These are phyloP conservation scores for Xiphorhynchus erythropygius DNA, from an alignment of 2,797 vertebrate genomes.

Conservation along the genomic window DNA sequence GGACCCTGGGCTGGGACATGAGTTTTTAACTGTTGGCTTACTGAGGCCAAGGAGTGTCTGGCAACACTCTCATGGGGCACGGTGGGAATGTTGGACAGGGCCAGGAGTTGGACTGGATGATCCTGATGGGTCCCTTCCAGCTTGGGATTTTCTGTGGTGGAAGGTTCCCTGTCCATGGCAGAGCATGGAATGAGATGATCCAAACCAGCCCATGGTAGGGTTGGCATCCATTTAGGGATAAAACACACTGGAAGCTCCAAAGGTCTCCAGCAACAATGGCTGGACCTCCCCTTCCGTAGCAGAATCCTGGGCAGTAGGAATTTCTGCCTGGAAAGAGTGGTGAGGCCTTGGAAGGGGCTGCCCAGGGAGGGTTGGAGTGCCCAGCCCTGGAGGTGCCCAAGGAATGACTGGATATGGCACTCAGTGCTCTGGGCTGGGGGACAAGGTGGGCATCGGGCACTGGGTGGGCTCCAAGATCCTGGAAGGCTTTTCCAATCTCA, in stretches of 20 bases:
- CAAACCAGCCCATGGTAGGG: neutral
- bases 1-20: neutral
- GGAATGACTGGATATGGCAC: neutral
- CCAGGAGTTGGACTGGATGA: neutral
- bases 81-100: neutral
- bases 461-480: neutral
- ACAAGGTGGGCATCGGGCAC: neutral
- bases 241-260: neutral
- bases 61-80: neutral
- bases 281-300: neutral
- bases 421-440: neutral
- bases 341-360: neutral
- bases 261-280: neutral
- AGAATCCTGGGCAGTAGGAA: accelerated
- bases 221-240: neutral
- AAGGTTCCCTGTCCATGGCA: neutral
- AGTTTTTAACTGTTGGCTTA: neutral
- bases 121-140: neutral
- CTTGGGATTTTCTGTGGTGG: neutral
- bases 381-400: neutral
- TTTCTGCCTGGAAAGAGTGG: neutral
- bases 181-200: neutral
- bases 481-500: neutral
- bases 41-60: neutral
- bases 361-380: neutral